Percentiles rank a stretch among this genome's conserved stretches.
These are phyloP conservation scores for Sycophila texana DNA, from an alignment of 2,888 invertebrate genomes.

Conservation along the genomic window DNA sequence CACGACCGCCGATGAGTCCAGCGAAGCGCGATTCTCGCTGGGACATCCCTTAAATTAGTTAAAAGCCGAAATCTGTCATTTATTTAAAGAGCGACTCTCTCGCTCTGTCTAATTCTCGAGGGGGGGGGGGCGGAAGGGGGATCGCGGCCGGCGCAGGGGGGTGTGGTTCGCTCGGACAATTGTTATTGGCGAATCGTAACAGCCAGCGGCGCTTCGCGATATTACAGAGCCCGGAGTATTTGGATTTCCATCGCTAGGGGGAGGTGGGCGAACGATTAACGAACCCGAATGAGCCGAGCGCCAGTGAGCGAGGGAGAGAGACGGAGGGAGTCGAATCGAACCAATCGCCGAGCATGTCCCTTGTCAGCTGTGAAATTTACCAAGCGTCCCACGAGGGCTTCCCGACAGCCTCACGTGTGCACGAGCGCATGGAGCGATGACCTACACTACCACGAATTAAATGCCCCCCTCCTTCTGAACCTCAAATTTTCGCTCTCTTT, in stretches of 20 bases:
- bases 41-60: conserved; percentile 48
- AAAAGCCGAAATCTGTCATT: conserved; percentile 54
- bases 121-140: neutral
- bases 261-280: conserved; percentile 42
- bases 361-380: conserved; percentile 67
- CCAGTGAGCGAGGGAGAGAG: conserved; percentile 20
- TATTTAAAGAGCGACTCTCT: conserved; percentile 41
- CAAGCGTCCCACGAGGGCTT: conserved; percentile 61
- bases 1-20: neutral
- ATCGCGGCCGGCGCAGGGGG: neutral
- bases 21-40: conserved; percentile 14
- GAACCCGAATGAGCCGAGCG: neutral
- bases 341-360: conserved; percentile 59
- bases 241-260: conserved; percentile 43
- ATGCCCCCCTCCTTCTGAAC: neutral
- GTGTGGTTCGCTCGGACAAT: conserved; percentile 32
- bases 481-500: neutral
- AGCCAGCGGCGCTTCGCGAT: conserved; percentile 26
- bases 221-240: conserved; percentile 39
- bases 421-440: neutral
- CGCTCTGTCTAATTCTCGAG: neutral
- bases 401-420: conserved; percentile 53
- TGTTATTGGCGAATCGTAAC: conserved; percentile 46
- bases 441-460: conserved; percentile 16
- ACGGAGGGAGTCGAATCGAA: conserved; percentile 52